A percentile compares a stretch with the other conserved stretches of the same genome.
These are phyloP conservation scores for Mamestra brassicae DNA, from an alignment of 2,888 invertebrate species.

Conservation along the genomic window DNA sequence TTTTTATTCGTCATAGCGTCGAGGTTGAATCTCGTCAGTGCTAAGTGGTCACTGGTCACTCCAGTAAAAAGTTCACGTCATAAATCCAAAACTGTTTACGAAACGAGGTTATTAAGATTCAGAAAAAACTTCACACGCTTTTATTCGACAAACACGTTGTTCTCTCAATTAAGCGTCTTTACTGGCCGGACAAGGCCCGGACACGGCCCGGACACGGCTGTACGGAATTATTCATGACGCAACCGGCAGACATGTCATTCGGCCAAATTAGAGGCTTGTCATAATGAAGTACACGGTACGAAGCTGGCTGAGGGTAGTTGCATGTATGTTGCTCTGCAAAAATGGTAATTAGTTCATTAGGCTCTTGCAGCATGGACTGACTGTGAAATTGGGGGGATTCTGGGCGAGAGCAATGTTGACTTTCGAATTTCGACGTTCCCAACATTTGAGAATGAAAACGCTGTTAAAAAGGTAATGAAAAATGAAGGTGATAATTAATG, in stretches of 20 bases:
- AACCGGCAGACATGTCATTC: conserved; percentile 78
- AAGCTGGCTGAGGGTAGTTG: conserved; percentile 55
- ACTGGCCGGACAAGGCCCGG: conserved; percentile 80
- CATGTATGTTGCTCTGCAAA: conserved; percentile 57
- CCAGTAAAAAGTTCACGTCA: conserved; percentile 58
- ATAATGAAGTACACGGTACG: conserved; percentile 67
- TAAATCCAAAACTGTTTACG: conserved; percentile 68
- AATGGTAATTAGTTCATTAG: conserved; percentile 67
- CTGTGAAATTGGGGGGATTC: conserved; percentile 7
- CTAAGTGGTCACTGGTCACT: conserved; percentile 32
- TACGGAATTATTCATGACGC: conserved; percentile 87
- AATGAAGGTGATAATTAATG: neutral
- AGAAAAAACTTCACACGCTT: conserved; percentile 84
- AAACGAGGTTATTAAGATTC: conserved; percentile 77
- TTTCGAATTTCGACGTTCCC: neutral
- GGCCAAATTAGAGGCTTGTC: conserved; percentile 75
- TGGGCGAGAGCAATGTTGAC: neutral
- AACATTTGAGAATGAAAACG: neutral
- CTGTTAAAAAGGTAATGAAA: neutral
- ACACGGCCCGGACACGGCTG: conserved; percentile 73
- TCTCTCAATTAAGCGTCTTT: conserved; percentile 88
- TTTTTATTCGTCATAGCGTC: conserved; percentile 16
- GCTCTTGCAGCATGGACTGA: conserved; percentile 38
- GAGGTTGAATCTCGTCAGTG: conserved; percentile 6
- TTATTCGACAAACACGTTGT: conserved; percentile 83